A percentile compares a stretch with the other conserved stretches of the same genome.
Evolutionary conservation across 2,888 invertebrate genomes (phyloP).

Genomic region (Lasioglossum villosulum): DNA sequence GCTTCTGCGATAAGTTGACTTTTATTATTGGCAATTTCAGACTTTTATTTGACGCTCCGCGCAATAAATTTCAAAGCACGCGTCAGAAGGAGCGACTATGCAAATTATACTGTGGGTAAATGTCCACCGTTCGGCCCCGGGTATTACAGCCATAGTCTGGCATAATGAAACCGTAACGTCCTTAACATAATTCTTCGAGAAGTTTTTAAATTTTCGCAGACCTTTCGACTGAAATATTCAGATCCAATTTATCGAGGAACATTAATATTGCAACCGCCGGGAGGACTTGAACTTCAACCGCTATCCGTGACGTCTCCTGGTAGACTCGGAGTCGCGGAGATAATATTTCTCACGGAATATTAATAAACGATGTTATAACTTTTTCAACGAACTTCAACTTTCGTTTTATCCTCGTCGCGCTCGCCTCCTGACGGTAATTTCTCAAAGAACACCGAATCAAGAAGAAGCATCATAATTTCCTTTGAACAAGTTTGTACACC

Average conservation of each 20-base stretch:
- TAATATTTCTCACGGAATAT: constrained; percentile 14
- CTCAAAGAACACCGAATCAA: constrained; percentile 5
- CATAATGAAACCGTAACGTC: constrained; percentile 12
- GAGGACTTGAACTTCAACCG: not conserved
- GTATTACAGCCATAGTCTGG: not conserved
- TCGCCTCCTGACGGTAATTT: not conserved
- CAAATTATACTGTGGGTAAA: not conserved
- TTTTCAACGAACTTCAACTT: constrained; percentile 5
- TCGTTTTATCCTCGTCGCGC: constrained; percentile 1
- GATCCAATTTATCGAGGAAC: constrained; percentile 12
- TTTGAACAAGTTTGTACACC: constrained; percentile 12
- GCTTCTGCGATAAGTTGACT: not conserved
- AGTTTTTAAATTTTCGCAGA: constrained; percentile 14
- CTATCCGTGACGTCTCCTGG: not conserved
- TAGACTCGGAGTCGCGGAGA: not conserved
- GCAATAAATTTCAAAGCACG: not conserved
- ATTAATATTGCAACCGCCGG: constrained; percentile 14
- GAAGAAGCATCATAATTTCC: not conserved
- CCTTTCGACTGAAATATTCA: constrained; percentile 8
- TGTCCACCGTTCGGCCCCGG: not conserved
- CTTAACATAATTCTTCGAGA: constrained; percentile 1
- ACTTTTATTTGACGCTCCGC: not conserved
- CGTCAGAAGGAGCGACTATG: not conserved
- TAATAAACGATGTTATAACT: constrained; percentile 17
- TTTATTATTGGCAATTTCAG: not conserved